Evolutionary conservation across 2,113 vertebrate species (phyloP), one percentile per base, ranked within the genome.

Genomic region (Ophthalmolycus amberensis): DNA sequence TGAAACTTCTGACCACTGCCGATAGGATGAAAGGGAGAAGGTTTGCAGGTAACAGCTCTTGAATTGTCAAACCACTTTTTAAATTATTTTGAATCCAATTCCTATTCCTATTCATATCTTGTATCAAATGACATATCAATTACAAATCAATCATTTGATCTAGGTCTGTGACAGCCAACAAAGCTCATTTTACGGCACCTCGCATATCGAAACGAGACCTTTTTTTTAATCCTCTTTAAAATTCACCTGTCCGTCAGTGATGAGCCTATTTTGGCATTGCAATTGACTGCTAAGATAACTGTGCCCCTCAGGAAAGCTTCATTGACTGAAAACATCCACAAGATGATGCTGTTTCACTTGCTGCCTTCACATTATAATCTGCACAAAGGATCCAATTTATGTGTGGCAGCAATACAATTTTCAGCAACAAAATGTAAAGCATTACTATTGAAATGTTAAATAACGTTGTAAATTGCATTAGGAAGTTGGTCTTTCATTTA

Each of bases 1-100:
- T 71, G 16, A 85, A 66, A 75, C 44, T 38, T 72, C 52, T n/a
- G 46, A 74, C 20, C 3, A 9, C 12, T 3, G n/a, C 66, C 20
- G 40, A 18, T 5, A 12, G 32, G 14, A 4, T 22, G 18, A 34
- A 44, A 46, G 16, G n/a, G 7, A 44, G 7, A 15, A 46, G 40
- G 40, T 18, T 42, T 42, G 16, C 48, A 56, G 22, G 68, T 34
- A 34, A 7, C 11, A 14, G 44, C 18, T 69, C 3, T 5, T 67
- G n/a, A 46, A 46, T 67, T 9, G 9, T 67, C 40, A 22, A 63
- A 18, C 18, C 22, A 40, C 20, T 65, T 65, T 10, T 64, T 6
- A 60, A 29, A 29, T 27, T 27, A 29, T 29, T 25, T 63, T 37
- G 27, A 29, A 3, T 29, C 29, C 16, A 8, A 29, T 25, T 22